Percentiles rank a stretch among this genome's conserved stretches.
Conservation (phyloP, 2,113 vertebrate genomes). For the Paramisgurnus dabryanus region DNA sequence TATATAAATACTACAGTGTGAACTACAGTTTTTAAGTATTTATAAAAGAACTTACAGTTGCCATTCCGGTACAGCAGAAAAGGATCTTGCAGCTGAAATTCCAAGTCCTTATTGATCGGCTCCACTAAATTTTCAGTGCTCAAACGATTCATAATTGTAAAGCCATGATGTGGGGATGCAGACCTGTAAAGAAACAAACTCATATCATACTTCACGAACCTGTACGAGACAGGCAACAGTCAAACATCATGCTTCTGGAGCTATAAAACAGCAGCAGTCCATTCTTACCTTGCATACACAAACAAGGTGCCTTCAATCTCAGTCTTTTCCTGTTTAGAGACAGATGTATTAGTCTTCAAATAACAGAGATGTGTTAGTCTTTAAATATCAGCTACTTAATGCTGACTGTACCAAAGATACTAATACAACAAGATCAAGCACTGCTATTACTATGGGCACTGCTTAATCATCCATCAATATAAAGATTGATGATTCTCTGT, state of each 20-base stretch:
- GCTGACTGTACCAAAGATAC: no score
- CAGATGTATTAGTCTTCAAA: neutral
- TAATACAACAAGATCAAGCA: no score
- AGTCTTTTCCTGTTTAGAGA: conserved; percentile 88
- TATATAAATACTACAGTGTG: no score
- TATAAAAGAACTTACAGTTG: conserved; percentile 70
- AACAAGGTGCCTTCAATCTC: conserved; percentile 97
- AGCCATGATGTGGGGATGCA: conserved; percentile 93
- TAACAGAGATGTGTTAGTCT: no score
- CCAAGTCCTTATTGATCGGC: conserved; percentile 96
- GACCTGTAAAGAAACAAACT: conserved; percentile 74
- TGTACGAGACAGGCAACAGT: no score
- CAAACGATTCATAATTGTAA: conserved; percentile 96
- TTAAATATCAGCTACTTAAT: no score
- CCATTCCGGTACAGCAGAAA: conserved; percentile 97
- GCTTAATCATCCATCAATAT: no score
- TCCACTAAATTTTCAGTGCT: conserved; percentile 95
- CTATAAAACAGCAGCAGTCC: neutral
- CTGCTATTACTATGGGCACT: no score
- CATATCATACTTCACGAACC: neutral
- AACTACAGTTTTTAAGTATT: no score
- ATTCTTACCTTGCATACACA: conserved; percentile 93
- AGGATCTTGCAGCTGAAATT: conserved; percentile 97
- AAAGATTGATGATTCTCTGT: no score
- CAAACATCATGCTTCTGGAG: no score